These are phyloP conservation scores for Enteromius paludinosus DNA, from an alignment of 2,797 vertebrate species.

Conservation along the genomic window DNA sequence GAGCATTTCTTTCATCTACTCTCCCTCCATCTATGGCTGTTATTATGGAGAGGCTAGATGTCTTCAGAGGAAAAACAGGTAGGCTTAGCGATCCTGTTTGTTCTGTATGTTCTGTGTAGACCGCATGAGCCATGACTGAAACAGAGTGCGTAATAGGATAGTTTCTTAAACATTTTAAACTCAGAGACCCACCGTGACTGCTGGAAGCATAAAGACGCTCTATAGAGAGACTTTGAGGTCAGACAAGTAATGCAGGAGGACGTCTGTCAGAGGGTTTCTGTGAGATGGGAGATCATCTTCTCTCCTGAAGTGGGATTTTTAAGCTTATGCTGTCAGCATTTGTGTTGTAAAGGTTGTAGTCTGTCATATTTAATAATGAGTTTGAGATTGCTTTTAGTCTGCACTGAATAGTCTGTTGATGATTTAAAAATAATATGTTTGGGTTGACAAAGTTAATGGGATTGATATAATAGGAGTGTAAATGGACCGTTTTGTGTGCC, in stretches of 20 bases:
- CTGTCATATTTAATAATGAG: conserved; percentile 35
- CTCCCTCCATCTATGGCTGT: conserved; percentile 32
- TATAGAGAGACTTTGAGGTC: conserved; percentile 4
- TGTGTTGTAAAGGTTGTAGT: conserved; percentile 29
- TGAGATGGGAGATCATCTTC: conserved; percentile 41
- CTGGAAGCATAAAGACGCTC: conserved; percentile 9
- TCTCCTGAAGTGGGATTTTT: conserved; percentile 41
- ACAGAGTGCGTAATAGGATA: conserved; percentile 19
- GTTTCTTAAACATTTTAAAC: conserved; percentile 33
- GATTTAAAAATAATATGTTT: conserved; percentile 8
- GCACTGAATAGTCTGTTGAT: neutral
- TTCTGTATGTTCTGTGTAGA: conserved; percentile 22
- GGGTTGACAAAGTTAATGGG: neutral
- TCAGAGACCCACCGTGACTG: neutral
- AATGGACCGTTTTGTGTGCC: neutral
- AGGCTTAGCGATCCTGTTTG: conserved; percentile 38
- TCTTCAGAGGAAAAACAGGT: conserved; percentile 63
- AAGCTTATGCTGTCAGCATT: conserved; percentile 23
- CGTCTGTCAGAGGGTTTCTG: conserved; percentile 39
- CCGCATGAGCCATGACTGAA: neutral
- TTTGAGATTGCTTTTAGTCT: conserved; percentile 29
- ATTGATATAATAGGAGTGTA: conserved; percentile 3
- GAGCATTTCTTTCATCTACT: conserved; percentile 17
- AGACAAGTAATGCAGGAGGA: conserved; percentile 37
- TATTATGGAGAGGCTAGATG: conserved; percentile 58